Evolutionary conservation across 2,888 invertebrate genomes (phyloP).

Genomic region (Herminia tarsipennalis): DNA sequence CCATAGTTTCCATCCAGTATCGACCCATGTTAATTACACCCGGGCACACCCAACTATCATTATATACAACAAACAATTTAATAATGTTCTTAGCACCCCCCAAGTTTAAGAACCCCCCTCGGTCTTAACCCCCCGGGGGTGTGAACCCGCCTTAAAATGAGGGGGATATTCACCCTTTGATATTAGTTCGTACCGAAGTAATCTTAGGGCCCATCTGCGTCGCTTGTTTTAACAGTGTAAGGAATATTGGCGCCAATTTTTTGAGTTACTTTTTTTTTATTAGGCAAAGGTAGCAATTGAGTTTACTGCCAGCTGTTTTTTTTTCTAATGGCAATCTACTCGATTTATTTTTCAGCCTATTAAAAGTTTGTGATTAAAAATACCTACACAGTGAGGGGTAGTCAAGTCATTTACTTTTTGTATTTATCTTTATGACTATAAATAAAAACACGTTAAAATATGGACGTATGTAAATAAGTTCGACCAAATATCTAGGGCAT

Average conservation of each 20-base stretch:
- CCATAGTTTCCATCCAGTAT: too few relatives aligned
- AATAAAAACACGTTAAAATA: too few relatives aligned
- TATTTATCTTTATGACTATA: too few relatives aligned
- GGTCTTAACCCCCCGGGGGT: slow-evolving; percentile 41
- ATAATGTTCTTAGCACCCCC: slow-evolving; percentile 54
- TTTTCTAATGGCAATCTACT: too few relatives aligned
- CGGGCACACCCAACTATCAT: slow-evolving; percentile 25
- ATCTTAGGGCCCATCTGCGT: slow-evolving; percentile 46
- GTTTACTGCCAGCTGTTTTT: too few relatives aligned
- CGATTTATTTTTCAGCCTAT: too few relatives aligned
- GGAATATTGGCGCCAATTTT: slow-evolving; percentile 18
- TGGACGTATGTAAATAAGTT: too few relatives aligned
- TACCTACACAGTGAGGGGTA: too few relatives aligned
- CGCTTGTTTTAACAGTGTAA: slow-evolving; percentile 34
- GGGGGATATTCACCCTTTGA: slow-evolving; percentile 50
- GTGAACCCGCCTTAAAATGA: slow-evolving; percentile 53
- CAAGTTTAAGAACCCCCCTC: slow-evolving; percentile 49
- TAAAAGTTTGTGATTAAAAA: too few relatives aligned
- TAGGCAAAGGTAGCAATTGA: not conserved
- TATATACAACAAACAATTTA: slow-evolving; percentile 46
- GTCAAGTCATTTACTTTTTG: too few relatives aligned
- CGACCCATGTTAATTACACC: slow-evolving; percentile 28
- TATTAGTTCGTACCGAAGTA: slow-evolving; percentile 57
- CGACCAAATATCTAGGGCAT: too few relatives aligned
- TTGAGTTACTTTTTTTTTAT: not conserved